Percentiles rank a stretch among this genome's conserved stretches.
Evolutionary conservation across 1,140 invertebrate species (phyloP).

Genomic region (Sycobia sp.): DNA sequence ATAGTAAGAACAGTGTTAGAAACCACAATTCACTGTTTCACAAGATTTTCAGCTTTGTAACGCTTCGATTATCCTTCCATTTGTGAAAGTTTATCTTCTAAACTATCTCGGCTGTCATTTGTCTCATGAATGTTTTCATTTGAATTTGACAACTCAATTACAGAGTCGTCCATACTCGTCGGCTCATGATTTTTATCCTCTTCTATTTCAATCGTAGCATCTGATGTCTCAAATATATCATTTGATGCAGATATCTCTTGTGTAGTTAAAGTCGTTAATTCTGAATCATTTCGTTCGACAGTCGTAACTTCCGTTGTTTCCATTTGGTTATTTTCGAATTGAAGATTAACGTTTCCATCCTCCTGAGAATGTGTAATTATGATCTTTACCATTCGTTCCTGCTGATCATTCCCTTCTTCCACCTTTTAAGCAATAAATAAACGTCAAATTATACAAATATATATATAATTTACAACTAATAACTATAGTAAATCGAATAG

Average conservation of each 20-base stretch:
- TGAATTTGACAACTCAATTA: slow-evolving; percentile 44
- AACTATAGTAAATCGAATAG: no score
- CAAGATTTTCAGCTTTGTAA: background rate
- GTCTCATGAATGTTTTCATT: slow-evolving; percentile 53
- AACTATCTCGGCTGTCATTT: slow-evolving; percentile 56
- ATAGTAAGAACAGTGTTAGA: no score
- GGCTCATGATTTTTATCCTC: slow-evolving; percentile 34
- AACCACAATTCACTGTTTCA: slow-evolving; percentile 18
- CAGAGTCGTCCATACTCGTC: slow-evolving; percentile 40
- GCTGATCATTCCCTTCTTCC: background rate
- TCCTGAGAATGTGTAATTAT: slow-evolving; percentile 26
- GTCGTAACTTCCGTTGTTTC: background rate
- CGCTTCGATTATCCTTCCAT: slow-evolving; percentile 51
- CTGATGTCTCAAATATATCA: slow-evolving; percentile 51
- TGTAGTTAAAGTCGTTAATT: slow-evolving; percentile 33
- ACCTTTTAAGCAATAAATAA: background rate
- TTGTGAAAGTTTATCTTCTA: slow-evolving; percentile 58
- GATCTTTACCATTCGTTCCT: slow-evolving; percentile 15
- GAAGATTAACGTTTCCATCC: slow-evolving; percentile 11
- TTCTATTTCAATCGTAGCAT: slow-evolving; percentile 37
- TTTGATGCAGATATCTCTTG: slow-evolving; percentile 45
- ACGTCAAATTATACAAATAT: background rate
- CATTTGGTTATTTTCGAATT: slow-evolving; percentile 13
- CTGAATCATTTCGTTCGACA: slow-evolving; percentile 31
- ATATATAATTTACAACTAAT: background rate